Conservation (phyloP, 1,140 invertebrate species). For the Microplitis mediator region DNA sequence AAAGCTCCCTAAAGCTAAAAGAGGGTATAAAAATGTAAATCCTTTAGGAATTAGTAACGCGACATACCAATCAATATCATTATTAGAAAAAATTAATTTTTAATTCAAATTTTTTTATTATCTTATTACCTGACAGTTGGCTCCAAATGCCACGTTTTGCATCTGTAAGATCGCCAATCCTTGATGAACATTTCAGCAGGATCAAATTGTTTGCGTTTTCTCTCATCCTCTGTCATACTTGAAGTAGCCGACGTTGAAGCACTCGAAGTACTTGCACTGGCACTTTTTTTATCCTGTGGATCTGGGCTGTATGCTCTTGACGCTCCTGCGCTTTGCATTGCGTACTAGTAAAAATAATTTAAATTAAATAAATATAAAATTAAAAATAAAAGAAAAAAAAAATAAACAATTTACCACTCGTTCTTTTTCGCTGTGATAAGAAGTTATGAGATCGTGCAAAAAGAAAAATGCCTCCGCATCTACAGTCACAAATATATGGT, state of each 20-base stretch:
- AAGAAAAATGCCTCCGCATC: slow-evolving; percentile 98
- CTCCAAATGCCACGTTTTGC: slow-evolving; percentile 97
- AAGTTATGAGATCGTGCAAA: slow-evolving; percentile 94
- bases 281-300: slow-evolving; percentile 48
- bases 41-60: too few relatives aligned
- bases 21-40: background rate
- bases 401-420: slow-evolving; percentile 69
- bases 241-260: slow-evolving; percentile 37
- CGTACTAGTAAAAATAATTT: background rate
- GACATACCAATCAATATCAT: too few relatives aligned
- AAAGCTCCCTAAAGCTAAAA: background rate
- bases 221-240: slow-evolving; percentile 55
- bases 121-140: slow-evolving; percentile 88
- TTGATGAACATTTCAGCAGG: slow-evolving; percentile 72
- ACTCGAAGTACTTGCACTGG: slow-evolving; percentile 31
- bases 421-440: slow-evolving; percentile 92
- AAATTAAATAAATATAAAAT: background rate
- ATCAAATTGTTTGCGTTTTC: slow-evolving; percentile 61
- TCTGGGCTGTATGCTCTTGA: slow-evolving; percentile 60
- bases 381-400: background rate
- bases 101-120: slow-evolving; percentile 2
- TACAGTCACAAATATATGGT: slow-evolving; percentile 97
- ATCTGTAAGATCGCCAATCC: slow-evolving; percentile 92
- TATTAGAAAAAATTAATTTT: too few relatives aligned
- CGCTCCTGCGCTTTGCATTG: slow-evolving; percentile 40